Evolutionary conservation across 2,888 invertebrate genomes (phyloP), one percentile per base, ranked within the genome.

Genomic region (Archaeoteleia sp.): DNA sequence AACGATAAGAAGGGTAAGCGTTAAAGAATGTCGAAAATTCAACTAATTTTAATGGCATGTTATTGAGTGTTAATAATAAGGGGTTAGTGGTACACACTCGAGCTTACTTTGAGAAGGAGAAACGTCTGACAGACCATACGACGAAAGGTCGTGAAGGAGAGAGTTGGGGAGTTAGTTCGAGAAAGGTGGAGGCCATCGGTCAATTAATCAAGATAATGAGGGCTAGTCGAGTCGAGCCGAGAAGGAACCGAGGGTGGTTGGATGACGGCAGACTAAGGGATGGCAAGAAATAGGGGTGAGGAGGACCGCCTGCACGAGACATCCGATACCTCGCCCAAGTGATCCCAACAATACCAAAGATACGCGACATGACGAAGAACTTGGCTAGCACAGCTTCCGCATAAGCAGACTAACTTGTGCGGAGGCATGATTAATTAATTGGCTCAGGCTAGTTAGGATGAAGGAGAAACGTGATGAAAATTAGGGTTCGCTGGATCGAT

Each of bases 131-230:
- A 15, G 34, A 46, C 35, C 42, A 46, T 53, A 29, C 23, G 27
- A 32, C 43, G 15, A 58, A 48, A 55, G 35, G 55, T 65, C 8
- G 13, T 27, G 29, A 43, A 55, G 32, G 39, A 45, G 45, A 20
- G 48, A 46, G 45, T 30, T 54, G 37, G 20, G 48, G 63, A 69
- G 27, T 13, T 37, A 48, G 65, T 62, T 62, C 30, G 71, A 71
- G 72, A 69, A 72, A 76, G 74, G 70, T 69, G 66, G 62, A 75
- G 78, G 74, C 80, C 79, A 83, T 85, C 82, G 84, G 83, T 85
- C 84, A 83, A 84, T 84, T 84, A 84, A 84, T 84, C 82, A 84
- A 83, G 83, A 83, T 84, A 84, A 84, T 82, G 82, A 83, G 82
- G 78, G 80, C 74, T 74, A 82, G 82, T 82, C 71, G 74, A 74